Evolutionary conservation across 2,888 invertebrate genomes (phyloP).

Genomic region (Rhagophthalmus giganteus): DNA sequence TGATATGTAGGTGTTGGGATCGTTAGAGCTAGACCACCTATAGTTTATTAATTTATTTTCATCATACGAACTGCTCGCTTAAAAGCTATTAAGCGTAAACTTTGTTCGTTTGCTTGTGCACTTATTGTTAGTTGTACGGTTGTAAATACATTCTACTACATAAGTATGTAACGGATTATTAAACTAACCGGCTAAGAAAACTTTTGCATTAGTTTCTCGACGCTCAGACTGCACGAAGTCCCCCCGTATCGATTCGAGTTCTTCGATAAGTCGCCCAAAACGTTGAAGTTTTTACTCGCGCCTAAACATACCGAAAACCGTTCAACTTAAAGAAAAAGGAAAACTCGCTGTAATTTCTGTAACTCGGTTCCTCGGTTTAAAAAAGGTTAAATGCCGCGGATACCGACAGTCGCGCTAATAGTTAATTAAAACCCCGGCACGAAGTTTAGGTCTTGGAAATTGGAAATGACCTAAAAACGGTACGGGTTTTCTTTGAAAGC

Average conservation of each 20-base stretch:
- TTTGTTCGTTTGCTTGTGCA: no score
- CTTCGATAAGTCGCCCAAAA: slow-evolving; percentile 5
- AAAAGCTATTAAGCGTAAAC: no score
- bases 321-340: slow-evolving; percentile 2
- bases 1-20: slow-evolving; percentile 34
- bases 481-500: no score
- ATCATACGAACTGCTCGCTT: no score
- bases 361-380: not conserved
- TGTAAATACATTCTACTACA: no score
- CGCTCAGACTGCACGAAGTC: slow-evolving; percentile 8
- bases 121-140: no score
- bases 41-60: no score
- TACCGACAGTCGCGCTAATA: no score
- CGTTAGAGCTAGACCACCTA: slow-evolving; percentile 21
- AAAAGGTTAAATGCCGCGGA: not conserved
- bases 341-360: not conserved
- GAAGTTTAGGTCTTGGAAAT: no score
- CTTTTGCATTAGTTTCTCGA: slow-evolving; percentile 12
- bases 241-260: slow-evolving; percentile 1
- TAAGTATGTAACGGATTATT: slow-evolving; percentile 8
- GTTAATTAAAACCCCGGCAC: not conserved
- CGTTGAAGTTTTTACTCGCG: slow-evolving; percentile 4
- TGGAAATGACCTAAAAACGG: no score
- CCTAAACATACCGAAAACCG: slow-evolving; percentile 9
- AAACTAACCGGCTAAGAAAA: slow-evolving; percentile 10